Evolutionary conservation across 2,888 invertebrate species (phyloP), one percentile per base, ranked within the genome.

Genomic region (Drymonia ruficornis): DNA sequence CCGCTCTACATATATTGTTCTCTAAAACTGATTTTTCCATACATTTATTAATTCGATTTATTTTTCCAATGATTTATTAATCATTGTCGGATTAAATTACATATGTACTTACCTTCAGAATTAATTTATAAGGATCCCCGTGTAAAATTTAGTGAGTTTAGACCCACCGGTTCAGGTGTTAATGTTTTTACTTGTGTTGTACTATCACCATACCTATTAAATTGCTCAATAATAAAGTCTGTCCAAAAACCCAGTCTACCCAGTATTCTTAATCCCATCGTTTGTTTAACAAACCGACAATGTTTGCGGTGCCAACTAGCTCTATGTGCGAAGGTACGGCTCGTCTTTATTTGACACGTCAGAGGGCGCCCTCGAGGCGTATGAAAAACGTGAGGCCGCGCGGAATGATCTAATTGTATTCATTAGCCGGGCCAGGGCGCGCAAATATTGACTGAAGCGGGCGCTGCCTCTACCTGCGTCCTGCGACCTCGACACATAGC

Each of bases 401-500:
- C 81, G 91, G 91, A 92, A 92, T 91, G 91, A 92, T 92, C 91
- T 91, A 91, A 92, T 92, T 91, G 90, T 91, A 90, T 92, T 92
- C 91, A 92, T 92, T 91, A 92, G 91, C 86, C 82, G 81, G 90
- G 87, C 81, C 85, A 83, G 86, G 86, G 81, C 81, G 81, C 58
- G 87, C 91, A 91, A 92, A 92, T 91, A 91, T 92, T 92, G 89
- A 90, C 91, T 76, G 74, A 68, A 76, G 81, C 79, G 76, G 78
- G 78, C 80, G 74, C 71, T 76, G 75, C 78, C 23, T 74, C 77
- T 79, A 81, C 78, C 74, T 78, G 74, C 23, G 77, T 78, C 76
- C 48, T 53, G 51, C 45, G 52, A 49, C 53, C 38, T 47, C 53
- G 58, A 51, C 52, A 51, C 48, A 46, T 56, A 48, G 64, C 70